phyloP scores from a whole-genome alignment of 1,140 invertebrate genomes.

The Aphelinus atriplicis region DNA sequence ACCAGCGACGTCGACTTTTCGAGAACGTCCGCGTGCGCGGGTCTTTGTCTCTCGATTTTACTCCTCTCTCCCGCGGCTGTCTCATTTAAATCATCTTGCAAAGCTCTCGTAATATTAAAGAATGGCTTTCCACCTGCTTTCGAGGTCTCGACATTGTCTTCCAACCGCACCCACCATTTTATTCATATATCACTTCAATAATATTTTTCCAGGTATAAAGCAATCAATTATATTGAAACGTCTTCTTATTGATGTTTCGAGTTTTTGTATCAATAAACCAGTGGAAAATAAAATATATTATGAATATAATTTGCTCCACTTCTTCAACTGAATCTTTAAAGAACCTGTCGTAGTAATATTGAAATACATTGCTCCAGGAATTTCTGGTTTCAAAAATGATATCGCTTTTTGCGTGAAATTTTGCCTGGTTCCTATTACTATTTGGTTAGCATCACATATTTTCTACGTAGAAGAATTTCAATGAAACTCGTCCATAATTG shows the following conservation, averaged over 20 bases:
- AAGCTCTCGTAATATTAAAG: conserved; percentile 59
- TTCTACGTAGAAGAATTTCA: too few relatives aligned
- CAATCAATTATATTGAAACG: too few relatives aligned
- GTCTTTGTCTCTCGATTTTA: conserved; percentile 29
- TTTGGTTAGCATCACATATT: too few relatives aligned
- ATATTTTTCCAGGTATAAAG: conserved; percentile 19
- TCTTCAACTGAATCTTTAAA: too few relatives aligned
- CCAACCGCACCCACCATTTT: conserved; percentile 19
- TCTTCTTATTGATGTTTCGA: background rate
- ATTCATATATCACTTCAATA: conserved; percentile 6
- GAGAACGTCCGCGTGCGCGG: background rate
- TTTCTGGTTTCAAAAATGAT: too few relatives aligned
- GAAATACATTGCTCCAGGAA: too few relatives aligned
- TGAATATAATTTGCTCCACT: too few relatives aligned
- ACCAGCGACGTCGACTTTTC: conserved; percentile 34
- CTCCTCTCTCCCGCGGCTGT: conserved; percentile 45
- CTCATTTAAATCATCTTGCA: conserved; percentile 59
- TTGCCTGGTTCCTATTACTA: too few relatives aligned
- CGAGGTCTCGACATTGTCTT: conserved; percentile 3
- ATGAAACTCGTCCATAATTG: too few relatives aligned
- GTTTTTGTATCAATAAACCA: background rate
- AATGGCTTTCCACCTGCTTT: conserved; percentile 36
- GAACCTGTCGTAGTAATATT: too few relatives aligned
- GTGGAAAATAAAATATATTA: too few relatives aligned
- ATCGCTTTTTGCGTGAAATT: too few relatives aligned